phyloP scores from a whole-genome alignment of 2,113 vertebrate genomes.

The Antechinus stuartii region DNA sequence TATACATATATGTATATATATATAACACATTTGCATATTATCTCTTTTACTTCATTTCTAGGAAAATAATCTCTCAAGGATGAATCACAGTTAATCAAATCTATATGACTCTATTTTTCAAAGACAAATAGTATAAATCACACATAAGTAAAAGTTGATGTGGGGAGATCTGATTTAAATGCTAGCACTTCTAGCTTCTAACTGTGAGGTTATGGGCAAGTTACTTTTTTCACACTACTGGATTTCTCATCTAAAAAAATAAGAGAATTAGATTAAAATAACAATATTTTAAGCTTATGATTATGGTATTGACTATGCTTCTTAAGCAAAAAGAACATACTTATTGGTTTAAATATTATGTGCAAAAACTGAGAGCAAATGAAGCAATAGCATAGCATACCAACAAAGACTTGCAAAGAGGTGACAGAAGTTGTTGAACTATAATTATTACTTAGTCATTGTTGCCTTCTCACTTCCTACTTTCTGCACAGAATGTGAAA shows the following conservation, averaged over 20 bases:
- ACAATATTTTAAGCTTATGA: neutral
- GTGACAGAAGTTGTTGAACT: neutral
- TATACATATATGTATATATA: too few species aligned
- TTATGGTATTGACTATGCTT: neutral
- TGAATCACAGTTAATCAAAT: conserved; percentile 2
- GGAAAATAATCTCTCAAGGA: conserved; percentile 17
- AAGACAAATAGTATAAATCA: neutral
- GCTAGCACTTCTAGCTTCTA: neutral
- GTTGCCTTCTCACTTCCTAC: neutral
- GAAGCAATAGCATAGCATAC: neutral
- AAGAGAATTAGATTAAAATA: neutral
- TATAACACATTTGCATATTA: neutral
- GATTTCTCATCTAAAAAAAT: neutral
- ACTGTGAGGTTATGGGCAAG: neutral
- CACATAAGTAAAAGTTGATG: neutral
- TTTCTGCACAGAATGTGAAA: neutral
- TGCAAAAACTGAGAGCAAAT: neutral
- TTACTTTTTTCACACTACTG: neutral
- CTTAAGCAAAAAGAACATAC: neutral
- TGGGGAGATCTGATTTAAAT: neutral
- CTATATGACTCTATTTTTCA: conserved; percentile 8
- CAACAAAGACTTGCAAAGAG: neutral
- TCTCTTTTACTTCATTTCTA: neutral
- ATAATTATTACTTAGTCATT: neutral
- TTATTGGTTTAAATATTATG: neutral